A percentile compares a stretch with the other conserved stretches of the same genome.
phyloP scores from a whole-genome alignment of 2,888 invertebrate species.

The Spodoptera littoralis region DNA sequence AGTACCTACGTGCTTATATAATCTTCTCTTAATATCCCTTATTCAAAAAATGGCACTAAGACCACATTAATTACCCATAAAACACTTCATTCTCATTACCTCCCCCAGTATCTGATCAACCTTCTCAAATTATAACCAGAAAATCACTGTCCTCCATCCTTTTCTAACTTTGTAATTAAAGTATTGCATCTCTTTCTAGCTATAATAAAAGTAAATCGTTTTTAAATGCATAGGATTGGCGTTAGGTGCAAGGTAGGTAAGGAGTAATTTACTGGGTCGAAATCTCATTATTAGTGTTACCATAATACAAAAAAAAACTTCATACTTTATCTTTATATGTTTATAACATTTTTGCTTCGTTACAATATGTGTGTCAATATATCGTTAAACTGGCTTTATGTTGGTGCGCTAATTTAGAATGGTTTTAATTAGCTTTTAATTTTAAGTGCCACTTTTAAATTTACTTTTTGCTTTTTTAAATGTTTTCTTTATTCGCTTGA shows the following conservation, averaged over 20 bases:
- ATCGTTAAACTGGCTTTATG: no score
- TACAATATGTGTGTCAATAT: no score
- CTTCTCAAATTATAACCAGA: conserved; percentile 37
- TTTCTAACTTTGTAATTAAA: conserved; percentile 60
- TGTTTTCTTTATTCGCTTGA: no score
- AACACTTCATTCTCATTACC: conserved; percentile 14
- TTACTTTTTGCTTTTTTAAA: no score
- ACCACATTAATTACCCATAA: conserved; percentile 19
- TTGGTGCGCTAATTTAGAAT: no score
- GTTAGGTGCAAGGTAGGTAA: conserved; percentile 64
- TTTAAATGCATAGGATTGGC: conserved; percentile 88
- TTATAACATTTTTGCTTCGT: conserved; percentile 71
- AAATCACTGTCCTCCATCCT: conserved; percentile 60
- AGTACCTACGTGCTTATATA: no score
- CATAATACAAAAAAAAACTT: conserved; percentile 60
- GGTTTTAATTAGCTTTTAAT: no score
- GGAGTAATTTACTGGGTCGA: conserved; percentile 77
- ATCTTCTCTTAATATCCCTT: no score
- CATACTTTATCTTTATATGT: conserved; percentile 82
- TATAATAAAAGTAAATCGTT: conserved; percentile 87
- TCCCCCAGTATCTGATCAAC: conserved; percentile 31
- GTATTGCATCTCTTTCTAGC: conserved; percentile 69
- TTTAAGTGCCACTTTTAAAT: no score
- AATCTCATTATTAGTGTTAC: conserved; percentile 70
- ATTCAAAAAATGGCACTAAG: conserved; percentile 6